phyloP scores from a whole-genome alignment of 2,797 vertebrate genomes.

The Cyprinella venusta region DNA sequence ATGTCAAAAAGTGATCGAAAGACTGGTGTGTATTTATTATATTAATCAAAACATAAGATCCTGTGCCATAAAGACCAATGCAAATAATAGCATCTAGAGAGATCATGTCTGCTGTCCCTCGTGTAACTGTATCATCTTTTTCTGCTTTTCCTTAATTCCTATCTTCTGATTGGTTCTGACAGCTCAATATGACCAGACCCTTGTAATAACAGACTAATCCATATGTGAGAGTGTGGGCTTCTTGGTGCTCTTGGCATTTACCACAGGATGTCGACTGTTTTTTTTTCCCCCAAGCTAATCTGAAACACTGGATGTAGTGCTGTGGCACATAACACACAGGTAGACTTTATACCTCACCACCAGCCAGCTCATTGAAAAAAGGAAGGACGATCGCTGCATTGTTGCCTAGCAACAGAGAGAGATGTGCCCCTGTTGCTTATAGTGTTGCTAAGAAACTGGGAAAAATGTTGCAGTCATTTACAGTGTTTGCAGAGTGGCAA shows the following conservation, averaged over 20 bases:
- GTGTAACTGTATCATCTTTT: constrained; percentile 29
- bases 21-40: constrained; percentile 23
- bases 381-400: constrained; percentile 65
- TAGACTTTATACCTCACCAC: constrained; percentile 47
- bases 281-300: constrained; percentile 43
- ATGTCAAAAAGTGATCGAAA: constrained; percentile 51
- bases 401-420: constrained; percentile 79
- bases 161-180: constrained; percentile 51
- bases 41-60: constrained; percentile 26
- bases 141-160: constrained; percentile 36
- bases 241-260: constrained; percentile 9
- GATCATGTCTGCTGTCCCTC: constrained; percentile 27
- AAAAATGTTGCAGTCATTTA: constrained; percentile 51
- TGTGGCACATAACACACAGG: constrained; percentile 33
- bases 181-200: constrained; percentile 51
- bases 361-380: constrained; percentile 55
- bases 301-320: constrained; percentile 37
- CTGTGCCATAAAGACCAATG: constrained; percentile 18
- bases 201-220: constrained; percentile 51
- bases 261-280: constrained; percentile 31
- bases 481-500: constrained; percentile 38
- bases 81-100: constrained; percentile 5
- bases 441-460: constrained; percentile 61
- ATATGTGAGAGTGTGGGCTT: neutral
- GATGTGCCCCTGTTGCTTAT: constrained; percentile 62